Conservation (phyloP, 1,140 invertebrate species). For the Tetramorium alpestre region DNA sequence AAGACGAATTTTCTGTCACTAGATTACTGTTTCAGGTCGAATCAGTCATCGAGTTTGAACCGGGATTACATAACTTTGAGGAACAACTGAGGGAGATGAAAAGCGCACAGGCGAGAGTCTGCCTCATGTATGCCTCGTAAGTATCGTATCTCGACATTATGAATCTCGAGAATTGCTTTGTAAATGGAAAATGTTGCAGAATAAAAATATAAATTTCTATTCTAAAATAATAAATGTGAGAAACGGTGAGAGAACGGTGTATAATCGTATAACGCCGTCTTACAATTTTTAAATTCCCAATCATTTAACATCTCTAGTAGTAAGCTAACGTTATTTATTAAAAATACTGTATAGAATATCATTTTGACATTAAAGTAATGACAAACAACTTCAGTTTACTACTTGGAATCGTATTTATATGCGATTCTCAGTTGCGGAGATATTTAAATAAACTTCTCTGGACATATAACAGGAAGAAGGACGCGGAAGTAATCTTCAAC, state of each 20-base stretch:
- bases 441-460: conserved; percentile 20
- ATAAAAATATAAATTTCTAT: neutral
- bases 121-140: conserved; percentile 97
- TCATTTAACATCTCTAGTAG: neutral
- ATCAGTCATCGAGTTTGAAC: conserved; percentile 95
- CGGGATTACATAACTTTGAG: conserved; percentile 92
- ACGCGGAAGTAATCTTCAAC: conserved; percentile 95
- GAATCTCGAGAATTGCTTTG: neutral
- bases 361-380: too few relatives aligned
- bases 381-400: too few relatives aligned
- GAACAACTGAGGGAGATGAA: conserved; percentile 93
- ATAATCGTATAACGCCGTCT: neutral
- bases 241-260: neutral
- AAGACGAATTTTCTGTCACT: neutral
- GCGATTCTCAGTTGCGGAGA: neutral
- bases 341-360: too few relatives aligned
- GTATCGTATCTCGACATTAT: conserved; percentile 69
- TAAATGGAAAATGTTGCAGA: conserved; percentile 17
- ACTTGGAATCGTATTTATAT: neutral
- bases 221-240: neutral
- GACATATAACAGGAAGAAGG: conserved; percentile 90
- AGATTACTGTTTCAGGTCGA: conserved; percentile 88
- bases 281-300: neutral
- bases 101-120: conserved; percentile 94
- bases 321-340: too few relatives aligned